Conservation (phyloP, 2,113 vertebrate genomes). For the Mobula hypostoma region DNA sequence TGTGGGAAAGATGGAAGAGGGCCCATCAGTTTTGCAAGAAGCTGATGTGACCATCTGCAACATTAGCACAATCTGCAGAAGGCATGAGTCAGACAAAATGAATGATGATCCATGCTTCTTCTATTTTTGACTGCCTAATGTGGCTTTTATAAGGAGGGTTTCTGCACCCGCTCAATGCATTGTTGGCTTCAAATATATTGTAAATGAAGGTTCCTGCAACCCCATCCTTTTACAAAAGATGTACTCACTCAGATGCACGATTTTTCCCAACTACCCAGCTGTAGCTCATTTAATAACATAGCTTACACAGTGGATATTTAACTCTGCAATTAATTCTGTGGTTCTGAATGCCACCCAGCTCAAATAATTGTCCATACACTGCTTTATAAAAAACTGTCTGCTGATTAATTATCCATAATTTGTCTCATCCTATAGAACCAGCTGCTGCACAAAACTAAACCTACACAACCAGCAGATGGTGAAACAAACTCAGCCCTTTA, state of each 20-base stretch:
- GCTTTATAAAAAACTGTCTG: conserved; percentile 58
- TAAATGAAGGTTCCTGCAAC: neutral
- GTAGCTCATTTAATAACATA: conserved; percentile 67
- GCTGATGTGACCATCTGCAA: neutral
- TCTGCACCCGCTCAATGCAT: neutral
- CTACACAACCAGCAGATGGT: conserved; percentile 43
- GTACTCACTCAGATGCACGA: neutral
- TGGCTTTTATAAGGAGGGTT: neutral
- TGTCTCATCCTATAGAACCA: conserved; percentile 57
- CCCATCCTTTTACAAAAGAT: neutral
- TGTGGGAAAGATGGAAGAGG: neutral
- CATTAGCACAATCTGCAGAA: neutral
- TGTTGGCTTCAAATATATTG: neutral
- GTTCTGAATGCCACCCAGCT: conserved; percentile 58
- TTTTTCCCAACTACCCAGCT: conserved; percentile 52
- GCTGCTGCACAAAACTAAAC: conserved; percentile 55
- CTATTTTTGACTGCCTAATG: neutral
- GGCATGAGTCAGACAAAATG: neutral
- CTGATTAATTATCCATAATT: conserved; percentile 75
- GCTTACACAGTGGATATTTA: conserved; percentile 61
- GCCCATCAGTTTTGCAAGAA: neutral
- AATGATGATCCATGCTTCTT: neutral
- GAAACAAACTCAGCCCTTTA: conserved; percentile 29
- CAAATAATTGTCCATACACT: conserved; percentile 53
- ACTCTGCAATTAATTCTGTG: conserved; percentile 60